Percentiles rank a stretch among this genome's conserved stretches.
These are phyloP conservation scores for Chionodraco myersi DNA, from an alignment of 2,113 vertebrate genomes.

Conservation along the genomic window DNA sequence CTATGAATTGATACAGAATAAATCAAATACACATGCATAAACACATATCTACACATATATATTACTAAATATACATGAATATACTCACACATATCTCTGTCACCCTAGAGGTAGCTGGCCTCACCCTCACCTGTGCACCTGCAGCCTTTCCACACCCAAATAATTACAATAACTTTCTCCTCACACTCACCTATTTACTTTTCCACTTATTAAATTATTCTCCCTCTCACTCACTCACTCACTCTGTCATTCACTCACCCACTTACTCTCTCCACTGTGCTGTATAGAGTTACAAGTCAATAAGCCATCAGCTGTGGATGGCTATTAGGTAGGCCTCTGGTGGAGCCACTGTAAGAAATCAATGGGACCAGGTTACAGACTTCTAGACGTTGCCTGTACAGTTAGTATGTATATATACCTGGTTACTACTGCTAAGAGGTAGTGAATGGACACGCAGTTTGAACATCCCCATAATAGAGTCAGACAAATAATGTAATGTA, in stretches of 20 bases:
- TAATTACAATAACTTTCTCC: slow-evolving; percentile 76
- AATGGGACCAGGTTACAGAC: slow-evolving; percentile 58
- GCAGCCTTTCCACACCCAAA: slow-evolving; percentile 83
- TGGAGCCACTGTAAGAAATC: slow-evolving; percentile 67
- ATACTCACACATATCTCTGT: slow-evolving; percentile 69
- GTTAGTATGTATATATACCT: background rate
- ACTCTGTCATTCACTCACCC: slow-evolving; percentile 84
- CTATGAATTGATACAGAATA: slow-evolving; percentile 64
- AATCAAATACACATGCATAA: slow-evolving; percentile 73
- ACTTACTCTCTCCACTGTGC: slow-evolving; percentile 75
- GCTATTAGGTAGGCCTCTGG: slow-evolving; percentile 43
- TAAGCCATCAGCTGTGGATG: slow-evolving; percentile 61
- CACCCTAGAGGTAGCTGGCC: slow-evolving; percentile 82
- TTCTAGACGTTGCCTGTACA: slow-evolving; percentile 18
- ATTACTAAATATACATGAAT: background rate
- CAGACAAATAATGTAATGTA: background rate
- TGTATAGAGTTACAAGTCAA: slow-evolving; percentile 75
- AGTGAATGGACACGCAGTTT: background rate
- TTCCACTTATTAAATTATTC: slow-evolving; percentile 74
- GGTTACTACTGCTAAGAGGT: slow-evolving; percentile 2
- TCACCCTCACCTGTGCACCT: slow-evolving; percentile 82
- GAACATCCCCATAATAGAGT: background rate
- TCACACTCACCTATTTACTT: slow-evolving; percentile 77
- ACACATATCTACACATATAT: slow-evolving; percentile 53
- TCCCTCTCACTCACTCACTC: slow-evolving; percentile 60